phyloP scores from a whole-genome alignment of 92 coral and sea anemone genomes.

The Zoanthus gigantus region DNA sequence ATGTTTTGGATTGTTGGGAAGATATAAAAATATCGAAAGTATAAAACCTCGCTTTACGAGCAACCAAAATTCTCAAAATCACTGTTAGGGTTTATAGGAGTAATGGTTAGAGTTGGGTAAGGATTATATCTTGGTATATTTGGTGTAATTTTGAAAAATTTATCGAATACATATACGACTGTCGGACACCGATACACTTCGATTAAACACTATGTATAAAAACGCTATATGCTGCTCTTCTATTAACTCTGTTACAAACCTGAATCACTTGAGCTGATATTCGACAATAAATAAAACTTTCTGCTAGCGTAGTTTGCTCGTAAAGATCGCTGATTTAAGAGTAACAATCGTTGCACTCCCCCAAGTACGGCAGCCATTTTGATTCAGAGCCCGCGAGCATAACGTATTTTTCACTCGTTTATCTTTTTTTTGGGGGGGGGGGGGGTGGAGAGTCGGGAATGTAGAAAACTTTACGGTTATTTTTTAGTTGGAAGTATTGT shows the following conservation, averaged over 20 bases:
- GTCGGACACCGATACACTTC: no score
- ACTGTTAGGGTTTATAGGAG: no score
- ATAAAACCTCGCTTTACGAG: no score
- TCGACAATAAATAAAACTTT: not conserved
- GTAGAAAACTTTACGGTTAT: not conserved
- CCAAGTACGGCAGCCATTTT: slow-evolving; percentile 33
- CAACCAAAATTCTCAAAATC: no score
- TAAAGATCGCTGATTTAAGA: not conserved
- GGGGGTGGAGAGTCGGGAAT: not conserved
- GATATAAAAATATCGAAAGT: no score
- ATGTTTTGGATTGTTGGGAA: no score
- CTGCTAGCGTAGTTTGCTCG: not conserved
- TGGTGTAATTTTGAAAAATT: no score
- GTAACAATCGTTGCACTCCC: slow-evolving; percentile 8
- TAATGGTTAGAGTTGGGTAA: no score
- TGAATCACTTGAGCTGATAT: slow-evolving; percentile 12
- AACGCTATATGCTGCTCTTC: not conserved
- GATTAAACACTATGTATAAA: no score
- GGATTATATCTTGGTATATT: no score
- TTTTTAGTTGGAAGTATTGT: not conserved
- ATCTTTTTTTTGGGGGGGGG: not conserved
- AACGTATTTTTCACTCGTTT: no score
- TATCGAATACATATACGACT: no score
- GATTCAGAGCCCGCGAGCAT: slow-evolving; percentile 42
- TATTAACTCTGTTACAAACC: not conserved